Base-by-base conservation (phyloP, 2,888 invertebrate species). In the Ceraclea dissimilis region DNA sequence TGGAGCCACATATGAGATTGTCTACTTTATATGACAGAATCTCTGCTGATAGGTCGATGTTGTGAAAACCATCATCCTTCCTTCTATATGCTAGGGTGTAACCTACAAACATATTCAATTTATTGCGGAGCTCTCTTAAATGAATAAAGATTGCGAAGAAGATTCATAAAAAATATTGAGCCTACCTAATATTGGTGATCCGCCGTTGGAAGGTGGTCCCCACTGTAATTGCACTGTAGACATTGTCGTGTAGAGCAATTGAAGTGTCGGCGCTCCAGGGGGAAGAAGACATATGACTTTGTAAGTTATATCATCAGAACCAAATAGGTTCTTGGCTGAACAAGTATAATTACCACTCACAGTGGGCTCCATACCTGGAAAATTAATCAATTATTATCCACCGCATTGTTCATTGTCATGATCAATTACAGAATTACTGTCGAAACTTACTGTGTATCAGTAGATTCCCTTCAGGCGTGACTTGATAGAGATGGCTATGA, bases 231-330 rank as follows among this genome's bases (percentile, higher is more conserved):
- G 68, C 0, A 72, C 85, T 65, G 85, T 85, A 62, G 81, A 82
- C 56, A 85, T 79, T 13, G 86, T 84, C 20, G 83, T 80, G 67
- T 86, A 85, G 64, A 87, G 84, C 34, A 88, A 77, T 63, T 78
- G 79, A 52, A 90, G 74, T 55, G 76, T 70, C 20, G 90, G 90
- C 18, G 86, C 78, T 60, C 79, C 73, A 0, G 90, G 90, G 10
- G 88, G 83, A 65, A 87, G 81, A 64, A 90, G 83, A 31, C 92
- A 90, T 63, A 86, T 81, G 47, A 93, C 79, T 13, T 85, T 81
- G 68, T 91, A 91, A 50, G 85, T 84, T 63, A 91, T 86, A 64
- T 88, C 86, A 70, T 93, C 93, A 49, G 85, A 85, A 1, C 93
- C 93, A 67, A 85, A 88, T 17, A 86, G 77, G 72, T 93, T 93